These are phyloP conservation scores for Decapterus maruadsi DNA, from an alignment of 2,797 vertebrate genomes.

Conservation along the genomic window DNA sequence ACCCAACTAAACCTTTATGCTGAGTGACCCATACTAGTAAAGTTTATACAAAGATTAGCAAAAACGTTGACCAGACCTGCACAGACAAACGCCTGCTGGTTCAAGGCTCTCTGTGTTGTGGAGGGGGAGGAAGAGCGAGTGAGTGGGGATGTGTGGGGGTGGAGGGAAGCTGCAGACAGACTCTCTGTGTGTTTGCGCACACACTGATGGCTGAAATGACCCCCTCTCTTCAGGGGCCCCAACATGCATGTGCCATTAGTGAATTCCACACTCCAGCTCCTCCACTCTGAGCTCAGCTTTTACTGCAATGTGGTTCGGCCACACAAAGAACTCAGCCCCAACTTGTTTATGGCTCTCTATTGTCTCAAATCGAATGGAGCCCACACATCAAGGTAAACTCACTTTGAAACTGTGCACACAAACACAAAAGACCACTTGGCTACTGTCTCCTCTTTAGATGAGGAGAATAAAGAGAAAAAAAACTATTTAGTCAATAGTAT, in stretches of 20 bases:
- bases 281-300: slow-evolving; percentile 80
- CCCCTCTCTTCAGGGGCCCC: slow-evolving; percentile 83
- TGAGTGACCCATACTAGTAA: slow-evolving; percentile 73
- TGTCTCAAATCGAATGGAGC: slow-evolving; percentile 82
- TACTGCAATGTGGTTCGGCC: slow-evolving; percentile 68
- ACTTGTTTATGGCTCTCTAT: slow-evolving; percentile 81
- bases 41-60: slow-evolving; percentile 80
- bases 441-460: slow-evolving; percentile 47
- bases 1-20: slow-evolving; percentile 69
- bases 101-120: slow-evolving; percentile 52
- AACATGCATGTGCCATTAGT: slow-evolving; percentile 87
- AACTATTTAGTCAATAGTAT: slow-evolving; percentile 62
- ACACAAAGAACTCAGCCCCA: slow-evolving; percentile 78
- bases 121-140: slow-evolving; percentile 59
- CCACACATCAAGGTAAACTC: slow-evolving; percentile 81
- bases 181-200: slow-evolving; percentile 82
- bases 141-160: slow-evolving; percentile 56
- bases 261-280: slow-evolving; percentile 86
- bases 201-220: slow-evolving; percentile 83
- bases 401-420: slow-evolving; percentile 73
- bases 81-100: slow-evolving; percentile 72
- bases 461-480: slow-evolving; percentile 37
- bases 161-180: slow-evolving; percentile 75
- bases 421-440: slow-evolving; percentile 71
- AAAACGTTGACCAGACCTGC: slow-evolving; percentile 75